A percentile compares a stretch with the other conserved stretches of the same genome.
Evolutionary conservation across 2,888 invertebrate genomes (phyloP).

Genomic region (Dendrolimus pini): DNA sequence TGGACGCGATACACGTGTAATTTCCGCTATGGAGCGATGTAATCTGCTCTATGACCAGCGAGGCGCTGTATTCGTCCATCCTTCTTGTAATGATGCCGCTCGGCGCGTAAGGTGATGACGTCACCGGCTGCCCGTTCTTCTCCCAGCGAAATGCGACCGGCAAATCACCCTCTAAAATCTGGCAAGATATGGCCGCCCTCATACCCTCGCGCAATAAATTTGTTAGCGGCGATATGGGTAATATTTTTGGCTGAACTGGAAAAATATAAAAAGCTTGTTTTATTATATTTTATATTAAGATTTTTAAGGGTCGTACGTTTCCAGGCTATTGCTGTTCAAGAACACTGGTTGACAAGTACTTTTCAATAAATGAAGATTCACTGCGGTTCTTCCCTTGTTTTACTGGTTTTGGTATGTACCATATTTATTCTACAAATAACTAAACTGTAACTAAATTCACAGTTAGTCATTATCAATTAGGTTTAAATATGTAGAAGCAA

Average conservation of each 20-base stretch:
- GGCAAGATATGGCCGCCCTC: conserved; percentile 92
- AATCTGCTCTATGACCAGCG: conserved; percentile 90
- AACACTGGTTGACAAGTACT: too few species aligned
- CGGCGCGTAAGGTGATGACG: conserved; percentile 76
- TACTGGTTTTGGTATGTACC: too few species aligned
- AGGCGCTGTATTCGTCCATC: conserved; percentile 90
- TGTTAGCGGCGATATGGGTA: conserved; percentile 89
- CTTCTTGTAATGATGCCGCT: conserved; percentile 70
- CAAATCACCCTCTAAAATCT: conserved; percentile 93
- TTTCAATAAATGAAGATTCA: too few species aligned
- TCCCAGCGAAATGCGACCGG: conserved; percentile 95
- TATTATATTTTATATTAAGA: conserved; percentile 3
- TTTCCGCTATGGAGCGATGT: conserved; percentile 91
- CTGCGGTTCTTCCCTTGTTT: too few species aligned
- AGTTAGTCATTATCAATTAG: too few species aligned
- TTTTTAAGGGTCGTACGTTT: not conserved
- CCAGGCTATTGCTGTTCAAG: not conserved
- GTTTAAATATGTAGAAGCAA: too few species aligned
- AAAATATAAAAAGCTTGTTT: conserved; percentile 14
- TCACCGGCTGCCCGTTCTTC: conserved; percentile 88
- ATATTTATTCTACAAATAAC: too few species aligned
- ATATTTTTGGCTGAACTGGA: conserved; percentile 88
- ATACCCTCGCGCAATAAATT: conserved; percentile 89
- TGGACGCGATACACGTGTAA: conserved; percentile 94
- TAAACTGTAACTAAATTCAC: too few species aligned